A percentile compares a stretch with the other conserved stretches of the same genome.
Conservation (phyloP, 2,113 vertebrate genomes). For the Ceuthmochares aereus region DNA sequence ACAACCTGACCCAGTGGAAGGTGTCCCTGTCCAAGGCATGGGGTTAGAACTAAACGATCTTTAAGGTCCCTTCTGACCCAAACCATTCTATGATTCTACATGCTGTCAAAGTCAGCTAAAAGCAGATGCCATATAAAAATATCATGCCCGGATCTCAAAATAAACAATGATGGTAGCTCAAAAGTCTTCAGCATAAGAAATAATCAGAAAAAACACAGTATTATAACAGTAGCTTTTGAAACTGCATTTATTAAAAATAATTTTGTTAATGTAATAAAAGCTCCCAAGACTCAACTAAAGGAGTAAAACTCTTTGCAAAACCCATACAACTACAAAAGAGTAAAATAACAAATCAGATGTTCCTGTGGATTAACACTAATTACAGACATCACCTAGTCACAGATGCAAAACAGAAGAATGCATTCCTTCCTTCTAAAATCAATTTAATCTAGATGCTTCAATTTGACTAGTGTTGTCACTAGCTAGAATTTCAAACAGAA, state of each 20-base stretch:
- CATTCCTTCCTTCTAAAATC: background rate
- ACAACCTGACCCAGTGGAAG: too few relatives aligned
- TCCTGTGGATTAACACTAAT: background rate
- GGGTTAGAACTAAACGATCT: too few relatives aligned
- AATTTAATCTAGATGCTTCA: background rate
- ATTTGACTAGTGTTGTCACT: background rate
- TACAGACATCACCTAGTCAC: background rate
- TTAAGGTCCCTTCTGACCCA: too few relatives aligned
- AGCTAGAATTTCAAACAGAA: background rate
- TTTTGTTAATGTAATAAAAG: background rate
- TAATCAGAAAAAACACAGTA: background rate
- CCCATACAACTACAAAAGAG: background rate
- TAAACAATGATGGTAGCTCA: background rate
- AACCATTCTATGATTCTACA: too few relatives aligned
- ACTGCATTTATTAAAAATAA: background rate
- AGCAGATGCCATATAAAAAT: background rate
- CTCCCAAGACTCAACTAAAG: background rate
- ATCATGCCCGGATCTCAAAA: background rate
- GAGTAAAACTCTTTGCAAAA: background rate
- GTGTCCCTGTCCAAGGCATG: too few relatives aligned
- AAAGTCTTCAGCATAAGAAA: background rate
- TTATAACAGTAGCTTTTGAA: background rate
- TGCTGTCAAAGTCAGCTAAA: background rate
- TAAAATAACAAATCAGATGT: background rate
- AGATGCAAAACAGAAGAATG: background rate